Evolutionary conservation across 2,888 invertebrate genomes (phyloP), one percentile per base, ranked within the genome.

Genomic region (Nipponacmea schrenckii): DNA sequence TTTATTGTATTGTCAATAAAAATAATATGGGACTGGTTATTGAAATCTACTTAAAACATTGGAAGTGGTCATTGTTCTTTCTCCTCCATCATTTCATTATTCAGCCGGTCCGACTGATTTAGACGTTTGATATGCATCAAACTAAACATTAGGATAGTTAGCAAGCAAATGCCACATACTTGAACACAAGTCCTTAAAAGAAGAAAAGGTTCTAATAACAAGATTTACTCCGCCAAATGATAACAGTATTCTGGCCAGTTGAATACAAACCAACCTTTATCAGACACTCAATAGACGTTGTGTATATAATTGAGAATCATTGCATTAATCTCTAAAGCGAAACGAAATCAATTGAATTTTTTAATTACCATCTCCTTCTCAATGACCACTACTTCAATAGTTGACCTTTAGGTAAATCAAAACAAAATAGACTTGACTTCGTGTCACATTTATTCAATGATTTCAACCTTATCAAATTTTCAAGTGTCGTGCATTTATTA

Each of bases 311-410:
- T 56, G 56, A 24, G 56, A 56, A 56, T 56, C 56, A 56, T 24
- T 56, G 56, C 20, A 56, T 24, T 56, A 20, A 56, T 56, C 56
- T 24, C 56, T 56, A 24, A 56, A 56, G 56, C 56, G 56, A 56
- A 56, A 56, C 56, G 56, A 56, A 56, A 56, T 56, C 56, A 56
- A 56, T 56, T 56, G 20, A 56, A 56, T 56, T 24, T 56, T 56
- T 56, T 56, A 56, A 56, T 56, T 56, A 56, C 56, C 24, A 24
- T 14, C 39, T 24, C 56, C 20, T 56, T 56, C 56, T 24, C 12
- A 56, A 24, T 56, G 56, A 20, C 56, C 56, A 24, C 10, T 56
- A 56, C 56, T 56, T 56, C 20, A 56, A 56, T 10, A 24, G 24
- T 14, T 56, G 56, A 56, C 56, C 56, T 56, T 56, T 56, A 10